Evolutionary conservation across 2,888 invertebrate genomes (phyloP), one percentile per base, ranked within the genome.

Genomic region (Stenolophus ochropezus): DNA sequence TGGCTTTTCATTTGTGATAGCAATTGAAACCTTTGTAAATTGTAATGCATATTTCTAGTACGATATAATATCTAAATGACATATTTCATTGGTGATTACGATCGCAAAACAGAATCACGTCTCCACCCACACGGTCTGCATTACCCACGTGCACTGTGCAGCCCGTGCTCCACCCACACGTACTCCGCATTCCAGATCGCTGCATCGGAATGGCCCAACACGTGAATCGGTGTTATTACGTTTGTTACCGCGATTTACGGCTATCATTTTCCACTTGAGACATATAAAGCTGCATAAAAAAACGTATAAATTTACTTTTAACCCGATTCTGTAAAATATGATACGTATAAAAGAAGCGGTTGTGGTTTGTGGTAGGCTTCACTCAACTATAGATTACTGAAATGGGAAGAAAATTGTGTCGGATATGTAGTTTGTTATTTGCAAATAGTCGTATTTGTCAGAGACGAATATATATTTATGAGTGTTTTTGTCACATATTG

Each of bases 221-320:
- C 25, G 61, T 23, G 23, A 61, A 25, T 11, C 25, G 11, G 61
- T 61, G 25, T 61, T 61, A 61, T 25, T 61, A 25, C 61, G 14
- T 25, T 61, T 61, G 61, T 61, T 61, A 61, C 25, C 14, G 61
- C 61, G 61, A 61, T 61, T 61, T 61, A 61, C 61, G 61, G 14
- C 25, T 25, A 61, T 61, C 21, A 61, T 61, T 61, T 61, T 61
- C 25, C 61, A 6, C 25, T 61, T 61, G 61, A 61, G 61, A 61
- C 61, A 61, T 61, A 58, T 58, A 58, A 58, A 58, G 14, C 58
- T 58, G 58, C 21, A 58, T 58, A 61, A 61, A 61, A 61, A 58
- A 58, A 58, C 14, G 25, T 61, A 61, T 61, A 61, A 61, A 61
- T 61, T 61, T 61, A 61, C 25, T 61, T 27, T 18, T 25, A 25